These are phyloP conservation scores for Casuarius casuarius DNA, from an alignment of 2,113 vertebrate species.

Conservation along the genomic window DNA sequence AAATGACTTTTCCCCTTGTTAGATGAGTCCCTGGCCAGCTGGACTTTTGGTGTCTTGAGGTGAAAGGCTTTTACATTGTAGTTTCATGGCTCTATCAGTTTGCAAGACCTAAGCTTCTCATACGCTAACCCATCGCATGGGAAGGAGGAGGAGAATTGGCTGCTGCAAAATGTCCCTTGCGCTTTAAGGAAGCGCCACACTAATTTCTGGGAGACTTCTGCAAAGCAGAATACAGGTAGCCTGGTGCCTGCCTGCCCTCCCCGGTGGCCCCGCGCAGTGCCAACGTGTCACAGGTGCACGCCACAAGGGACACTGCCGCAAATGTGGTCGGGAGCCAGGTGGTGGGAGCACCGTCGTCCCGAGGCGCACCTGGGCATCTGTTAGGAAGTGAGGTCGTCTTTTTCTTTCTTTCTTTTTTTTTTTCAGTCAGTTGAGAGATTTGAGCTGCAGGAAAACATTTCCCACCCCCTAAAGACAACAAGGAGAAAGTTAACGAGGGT, in stretches of 20 bases:
- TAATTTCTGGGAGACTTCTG: conserved; percentile 36
- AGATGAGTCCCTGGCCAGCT: conserved; percentile 40
- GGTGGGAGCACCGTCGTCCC: conserved; percentile 55
- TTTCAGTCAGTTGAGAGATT: not conserved
- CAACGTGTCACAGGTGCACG: conserved; percentile 69
- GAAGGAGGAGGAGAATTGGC: not conserved
- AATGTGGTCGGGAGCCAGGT: conserved; percentile 73
- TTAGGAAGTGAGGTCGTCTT: conserved; percentile 30
- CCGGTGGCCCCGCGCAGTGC: conserved; percentile 8
- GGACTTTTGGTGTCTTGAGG: conserved; percentile 21
- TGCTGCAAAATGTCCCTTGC: not conserved
- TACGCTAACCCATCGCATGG: not conserved
- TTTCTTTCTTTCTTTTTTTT: not conserved
- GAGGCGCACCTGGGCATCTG: conserved; percentile 63
- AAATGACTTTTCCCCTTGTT: conserved; percentile 54
- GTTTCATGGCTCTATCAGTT: not conserved
- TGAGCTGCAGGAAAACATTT: not conserved
- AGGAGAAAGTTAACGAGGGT: not conserved
- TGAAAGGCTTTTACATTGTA: conserved; percentile 6
- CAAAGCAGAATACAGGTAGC: conserved; percentile 26
- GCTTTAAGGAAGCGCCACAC: not conserved
- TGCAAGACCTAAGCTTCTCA: not conserved
- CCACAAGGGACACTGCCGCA: conserved; percentile 68
- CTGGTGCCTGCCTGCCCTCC: conserved; percentile 6
- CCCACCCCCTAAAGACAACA: not conserved